Conservation (phyloP, 2,888 invertebrate species). For the Mimachlamys varia region DNA sequence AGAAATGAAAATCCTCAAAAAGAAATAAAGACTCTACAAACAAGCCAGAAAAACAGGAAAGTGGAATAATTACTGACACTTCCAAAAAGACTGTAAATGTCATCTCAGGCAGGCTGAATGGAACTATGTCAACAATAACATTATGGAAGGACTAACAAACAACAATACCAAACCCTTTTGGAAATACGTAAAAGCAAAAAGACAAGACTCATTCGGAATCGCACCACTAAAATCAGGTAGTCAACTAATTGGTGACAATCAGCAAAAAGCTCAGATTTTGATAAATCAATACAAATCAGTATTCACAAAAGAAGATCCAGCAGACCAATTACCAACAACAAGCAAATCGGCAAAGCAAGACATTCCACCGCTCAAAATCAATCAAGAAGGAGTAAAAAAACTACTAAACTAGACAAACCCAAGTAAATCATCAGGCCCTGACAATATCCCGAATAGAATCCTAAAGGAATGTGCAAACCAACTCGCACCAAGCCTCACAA, state of each 20-base stretch:
- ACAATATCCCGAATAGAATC: too few relatives aligned
- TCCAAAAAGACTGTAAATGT: too few relatives aligned
- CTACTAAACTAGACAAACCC: too few relatives aligned
- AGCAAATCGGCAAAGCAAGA: too few relatives aligned
- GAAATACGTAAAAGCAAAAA: background rate
- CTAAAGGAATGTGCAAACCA: constrained; percentile 39
- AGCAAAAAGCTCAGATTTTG: background rate
- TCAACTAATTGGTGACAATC: background rate
- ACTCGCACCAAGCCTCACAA: constrained; percentile 39
- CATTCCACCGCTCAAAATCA: too few relatives aligned
- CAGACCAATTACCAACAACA: too few relatives aligned
- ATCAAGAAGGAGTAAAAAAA: too few relatives aligned
- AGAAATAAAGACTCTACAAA: background rate
- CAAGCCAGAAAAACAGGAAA: background rate
- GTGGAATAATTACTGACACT: background rate
- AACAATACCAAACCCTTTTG: background rate
- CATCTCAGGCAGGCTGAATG: too few relatives aligned
- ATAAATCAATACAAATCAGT: background rate
- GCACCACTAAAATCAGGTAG: background rate
- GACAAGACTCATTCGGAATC: background rate
- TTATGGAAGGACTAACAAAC: background rate
- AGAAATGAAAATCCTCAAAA: background rate
- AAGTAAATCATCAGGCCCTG: too few relatives aligned
- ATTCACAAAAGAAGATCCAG: too few relatives aligned
- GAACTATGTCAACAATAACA: background rate